A percentile compares a stretch with the other conserved stretches of the same genome.
phyloP scores from a whole-genome alignment of 2,888 invertebrate genomes.

The Pollenia amentaria region DNA sequence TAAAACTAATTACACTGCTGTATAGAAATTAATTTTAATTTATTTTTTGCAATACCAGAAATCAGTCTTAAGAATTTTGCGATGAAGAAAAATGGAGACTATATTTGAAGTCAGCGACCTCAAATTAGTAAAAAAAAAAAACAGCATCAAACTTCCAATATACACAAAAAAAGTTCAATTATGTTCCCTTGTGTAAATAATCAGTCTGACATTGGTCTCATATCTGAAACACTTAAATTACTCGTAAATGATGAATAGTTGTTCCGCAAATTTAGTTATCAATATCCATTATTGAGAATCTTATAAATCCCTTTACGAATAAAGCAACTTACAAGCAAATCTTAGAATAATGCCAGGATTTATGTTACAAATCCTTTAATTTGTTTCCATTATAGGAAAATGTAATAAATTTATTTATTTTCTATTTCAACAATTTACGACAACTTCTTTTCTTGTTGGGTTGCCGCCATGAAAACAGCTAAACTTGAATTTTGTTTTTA shows the following conservation, averaged over 20 bases:
- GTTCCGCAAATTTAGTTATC: not conserved
- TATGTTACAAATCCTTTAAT: slow-evolving; percentile 40
- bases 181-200: too few relatives aligned
- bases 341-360: slow-evolving; percentile 11
- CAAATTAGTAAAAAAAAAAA: too few relatives aligned
- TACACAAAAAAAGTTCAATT: too few relatives aligned
- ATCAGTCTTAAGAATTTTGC: too few relatives aligned
- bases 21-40: too few relatives aligned
- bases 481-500: not conserved
- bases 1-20: too few relatives aligned
- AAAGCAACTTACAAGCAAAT: not conserved
- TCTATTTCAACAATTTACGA: slow-evolving; percentile 1
- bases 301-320: not conserved
- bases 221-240: too few relatives aligned
- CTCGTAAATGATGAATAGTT: not conserved
- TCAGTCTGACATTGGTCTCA: not conserved
- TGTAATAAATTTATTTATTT: slow-evolving; percentile 41
- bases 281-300: not conserved
- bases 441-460: not conserved
- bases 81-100: too few relatives aligned
- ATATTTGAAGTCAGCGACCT: too few relatives aligned
- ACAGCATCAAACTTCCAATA: too few relatives aligned
- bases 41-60: too few relatives aligned
- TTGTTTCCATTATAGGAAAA: slow-evolving; percentile 37
- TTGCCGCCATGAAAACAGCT: not conserved